These are phyloP conservation scores for Calyptommatus sinebrachiatus DNA, from an alignment of 2,113 vertebrate genomes.

Conservation along the genomic window DNA sequence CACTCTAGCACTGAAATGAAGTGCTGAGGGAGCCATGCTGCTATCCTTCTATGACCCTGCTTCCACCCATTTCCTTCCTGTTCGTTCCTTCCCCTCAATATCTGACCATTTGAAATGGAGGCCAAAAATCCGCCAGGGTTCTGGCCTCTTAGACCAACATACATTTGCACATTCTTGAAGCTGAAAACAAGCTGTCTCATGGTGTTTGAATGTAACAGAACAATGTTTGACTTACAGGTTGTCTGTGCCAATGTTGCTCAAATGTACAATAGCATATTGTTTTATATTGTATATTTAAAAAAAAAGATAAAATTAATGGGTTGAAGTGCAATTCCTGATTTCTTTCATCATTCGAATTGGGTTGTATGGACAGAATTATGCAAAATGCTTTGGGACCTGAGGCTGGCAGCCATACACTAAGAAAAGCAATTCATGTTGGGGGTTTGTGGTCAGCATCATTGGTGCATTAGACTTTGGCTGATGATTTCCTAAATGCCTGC, in stretches of 20 bases:
- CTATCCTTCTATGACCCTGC: neutral
- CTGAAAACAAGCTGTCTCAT: slow-evolving; percentile 38
- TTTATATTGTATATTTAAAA: slow-evolving; percentile 73
- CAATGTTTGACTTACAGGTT: slow-evolving; percentile 48
- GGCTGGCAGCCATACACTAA: neutral
- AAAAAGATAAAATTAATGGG: slow-evolving; percentile 55
- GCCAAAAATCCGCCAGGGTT: slow-evolving; percentile 81
- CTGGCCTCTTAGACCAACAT: slow-evolving; percentile 62
- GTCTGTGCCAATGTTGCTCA: slow-evolving; percentile 80
- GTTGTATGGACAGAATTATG: neutral
- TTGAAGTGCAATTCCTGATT: neutral
- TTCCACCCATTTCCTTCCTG: slow-evolving; percentile 7
- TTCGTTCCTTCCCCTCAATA: neutral
- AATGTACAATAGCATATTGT: slow-evolving; percentile 71
- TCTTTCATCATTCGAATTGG: slow-evolving; percentile 9
- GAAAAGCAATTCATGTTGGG: neutral
- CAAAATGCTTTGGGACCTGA: neutral
- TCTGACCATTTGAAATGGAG: slow-evolving; percentile 21
- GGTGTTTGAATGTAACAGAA: slow-evolving; percentile 56
- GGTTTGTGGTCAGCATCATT: neutral
- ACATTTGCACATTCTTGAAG: slow-evolving; percentile 34
- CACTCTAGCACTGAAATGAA: neutral
- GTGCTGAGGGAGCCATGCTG: slow-evolving; percentile 10
- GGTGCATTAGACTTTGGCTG: slow-evolving; percentile 20
- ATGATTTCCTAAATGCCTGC: slow-evolving; percentile 21